Conservation (phyloP, 2,888 invertebrate species). For the Phaedon cochleariae region DNA sequence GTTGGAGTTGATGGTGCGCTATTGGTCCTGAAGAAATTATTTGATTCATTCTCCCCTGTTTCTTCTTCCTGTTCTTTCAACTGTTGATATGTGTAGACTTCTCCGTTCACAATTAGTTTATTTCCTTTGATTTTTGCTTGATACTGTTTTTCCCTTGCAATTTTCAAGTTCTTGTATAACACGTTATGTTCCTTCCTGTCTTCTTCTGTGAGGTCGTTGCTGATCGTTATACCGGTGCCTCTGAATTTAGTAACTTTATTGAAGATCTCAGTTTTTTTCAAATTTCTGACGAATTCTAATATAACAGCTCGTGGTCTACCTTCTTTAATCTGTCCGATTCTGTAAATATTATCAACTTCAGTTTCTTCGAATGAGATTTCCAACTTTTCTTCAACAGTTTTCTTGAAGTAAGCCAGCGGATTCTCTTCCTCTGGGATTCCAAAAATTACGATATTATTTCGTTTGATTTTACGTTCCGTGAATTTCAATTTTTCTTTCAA, state of each 20-base stretch:
- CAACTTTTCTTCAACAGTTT: not conserved
- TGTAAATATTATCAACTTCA: not conserved
- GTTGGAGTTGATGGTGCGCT: not conserved
- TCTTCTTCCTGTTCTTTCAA: slow-evolving; percentile 6
- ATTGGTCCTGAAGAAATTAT: not conserved
- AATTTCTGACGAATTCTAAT: not conserved
- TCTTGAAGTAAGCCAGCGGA: not conserved
- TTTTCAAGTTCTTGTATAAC: not conserved
- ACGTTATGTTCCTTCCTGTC: slow-evolving; percentile 5
- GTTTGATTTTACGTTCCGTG: slow-evolving; percentile 3
- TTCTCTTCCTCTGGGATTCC: slow-evolving; percentile 1
- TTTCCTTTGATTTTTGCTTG: slow-evolving; percentile 5
- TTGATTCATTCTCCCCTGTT: not conserved
- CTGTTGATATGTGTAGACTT: not conserved
- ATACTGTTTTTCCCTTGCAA: slow-evolving; percentile 1
- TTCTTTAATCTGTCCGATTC: not conserved
- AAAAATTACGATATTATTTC: not conserved
- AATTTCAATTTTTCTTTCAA: not conserved
- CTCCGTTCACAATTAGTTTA: not conserved
- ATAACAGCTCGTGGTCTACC: not conserved
- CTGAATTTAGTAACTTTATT: not conserved
- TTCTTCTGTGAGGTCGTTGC: slow-evolving; percentile 3
- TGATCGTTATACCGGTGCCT: not conserved
- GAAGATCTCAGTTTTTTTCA: not conserved
- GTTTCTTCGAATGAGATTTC: not conserved